Conservation (phyloP, 1,140 invertebrate genomes). For the Drosophila trapezifrons region DNA sequence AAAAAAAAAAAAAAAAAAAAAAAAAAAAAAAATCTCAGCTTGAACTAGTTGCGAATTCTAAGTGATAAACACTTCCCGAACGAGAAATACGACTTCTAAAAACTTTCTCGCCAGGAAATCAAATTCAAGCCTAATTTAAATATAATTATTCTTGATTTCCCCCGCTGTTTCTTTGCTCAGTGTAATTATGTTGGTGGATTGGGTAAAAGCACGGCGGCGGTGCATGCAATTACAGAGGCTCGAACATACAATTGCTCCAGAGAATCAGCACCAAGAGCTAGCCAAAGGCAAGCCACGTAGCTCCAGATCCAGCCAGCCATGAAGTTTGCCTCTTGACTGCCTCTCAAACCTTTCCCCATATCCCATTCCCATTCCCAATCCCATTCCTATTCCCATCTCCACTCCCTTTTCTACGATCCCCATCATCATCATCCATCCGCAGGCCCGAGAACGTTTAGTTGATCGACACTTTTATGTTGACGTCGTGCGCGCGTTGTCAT, state of each 20-base stretch:
- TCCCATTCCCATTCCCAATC: constrained; percentile 9
- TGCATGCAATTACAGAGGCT: constrained; percentile 76
- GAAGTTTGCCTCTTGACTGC: constrained; percentile 75
- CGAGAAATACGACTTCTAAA: neutral
- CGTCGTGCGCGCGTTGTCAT: constrained; percentile 81
- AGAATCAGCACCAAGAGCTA: constrained; percentile 57
- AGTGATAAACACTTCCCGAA: neutral
- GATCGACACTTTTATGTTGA: constrained; percentile 83
- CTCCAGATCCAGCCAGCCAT: constrained; percentile 62
- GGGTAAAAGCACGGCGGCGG: constrained; percentile 58
- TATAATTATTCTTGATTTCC: neutral
- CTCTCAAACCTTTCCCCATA: constrained; percentile 39
- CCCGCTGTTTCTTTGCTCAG: neutral
- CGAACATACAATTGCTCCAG: constrained; percentile 73
- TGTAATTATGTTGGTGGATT: constrained; percentile 18
- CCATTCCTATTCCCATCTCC: constrained; percentile 2
- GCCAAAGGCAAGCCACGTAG: constrained; percentile 27
- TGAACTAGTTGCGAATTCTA: neutral
- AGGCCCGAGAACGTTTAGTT: constrained; percentile 76
- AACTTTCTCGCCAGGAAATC: no score
- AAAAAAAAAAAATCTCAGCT: neutral
- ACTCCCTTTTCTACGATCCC: constrained; percentile 26
- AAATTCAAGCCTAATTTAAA: neutral
- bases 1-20: no score
- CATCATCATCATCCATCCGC: constrained; percentile 17